Conservation (phyloP, 2,888 invertebrate genomes). For the Andrena bucephala region DNA sequence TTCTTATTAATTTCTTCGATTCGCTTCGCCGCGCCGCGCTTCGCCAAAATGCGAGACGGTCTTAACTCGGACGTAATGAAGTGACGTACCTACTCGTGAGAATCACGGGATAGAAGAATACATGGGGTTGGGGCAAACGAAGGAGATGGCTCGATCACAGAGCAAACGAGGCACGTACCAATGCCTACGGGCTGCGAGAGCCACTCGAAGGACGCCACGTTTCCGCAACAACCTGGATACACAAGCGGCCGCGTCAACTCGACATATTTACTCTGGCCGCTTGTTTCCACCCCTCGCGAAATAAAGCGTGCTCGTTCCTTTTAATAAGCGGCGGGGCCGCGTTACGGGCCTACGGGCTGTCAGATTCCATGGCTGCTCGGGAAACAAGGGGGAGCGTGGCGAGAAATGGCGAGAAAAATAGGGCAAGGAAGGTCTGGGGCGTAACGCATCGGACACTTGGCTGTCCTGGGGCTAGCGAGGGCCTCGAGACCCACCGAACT, state of each 20-base stretch:
- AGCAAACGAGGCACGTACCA: constrained; percentile 52
- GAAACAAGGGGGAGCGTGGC: constrained; percentile 19
- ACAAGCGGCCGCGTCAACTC: constrained; percentile 38
- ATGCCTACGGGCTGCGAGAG: constrained; percentile 45
- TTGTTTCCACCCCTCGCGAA: constrained; percentile 53
- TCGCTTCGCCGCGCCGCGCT: too few relatives aligned
- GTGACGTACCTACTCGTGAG: background rate
- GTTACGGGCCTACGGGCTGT: constrained; percentile 55
- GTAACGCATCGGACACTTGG: constrained; percentile 27
- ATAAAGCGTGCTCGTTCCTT: constrained; percentile 54
- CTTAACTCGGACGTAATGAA: background rate
- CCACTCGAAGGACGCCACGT: constrained; percentile 52
- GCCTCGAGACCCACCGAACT: background rate
- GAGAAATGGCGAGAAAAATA: constrained; percentile 38
- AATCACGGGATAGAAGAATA: constrained; percentile 27
- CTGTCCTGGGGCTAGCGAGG: constrained; percentile 17
- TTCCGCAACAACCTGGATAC: constrained; percentile 51
- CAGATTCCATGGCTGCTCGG: constrained; percentile 44
- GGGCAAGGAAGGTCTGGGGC: constrained; percentile 32
- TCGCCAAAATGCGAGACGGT: background rate
- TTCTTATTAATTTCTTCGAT: too few relatives aligned
- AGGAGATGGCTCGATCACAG: constrained; percentile 48
- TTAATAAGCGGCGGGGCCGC: constrained; percentile 50
- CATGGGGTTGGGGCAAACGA: constrained; percentile 34
- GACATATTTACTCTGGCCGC: constrained; percentile 48